Evolutionary conservation across 64 coral and sea anemone genomes (phyloP).

Genomic region (Orbicella faveolata): DNA sequence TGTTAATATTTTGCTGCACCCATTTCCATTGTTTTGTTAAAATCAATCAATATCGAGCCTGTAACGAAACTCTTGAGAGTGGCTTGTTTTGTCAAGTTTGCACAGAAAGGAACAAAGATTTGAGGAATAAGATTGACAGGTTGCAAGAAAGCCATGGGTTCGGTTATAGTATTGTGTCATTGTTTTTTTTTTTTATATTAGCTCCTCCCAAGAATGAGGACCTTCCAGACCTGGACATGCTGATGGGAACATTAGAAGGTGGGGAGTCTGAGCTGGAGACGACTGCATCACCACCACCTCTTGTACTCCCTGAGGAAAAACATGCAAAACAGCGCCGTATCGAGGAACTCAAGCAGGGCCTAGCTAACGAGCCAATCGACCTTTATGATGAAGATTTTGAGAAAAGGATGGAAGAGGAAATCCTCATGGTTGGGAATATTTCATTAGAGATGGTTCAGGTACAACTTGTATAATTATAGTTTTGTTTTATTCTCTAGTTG

Average conservation of each 20-base stretch:
- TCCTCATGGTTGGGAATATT: conserved; percentile 96
- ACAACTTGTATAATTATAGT: neutral
- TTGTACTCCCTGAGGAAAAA: conserved; percentile 83
- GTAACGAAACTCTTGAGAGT: no score
- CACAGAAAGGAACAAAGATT: no score
- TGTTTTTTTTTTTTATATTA: neutral
- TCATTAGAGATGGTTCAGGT: conserved; percentile 99
- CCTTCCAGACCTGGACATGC: conserved; percentile 81
- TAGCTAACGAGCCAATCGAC: conserved; percentile 82
- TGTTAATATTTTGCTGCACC: no score
- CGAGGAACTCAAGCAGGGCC: conserved; percentile 82
- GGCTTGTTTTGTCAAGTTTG: no score
- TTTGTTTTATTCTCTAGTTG: no score
- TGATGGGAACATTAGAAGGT: conserved; percentile 88
- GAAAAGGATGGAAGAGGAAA: conserved; percentile 87
- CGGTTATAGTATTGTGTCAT: neutral
- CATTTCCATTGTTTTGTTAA: no score
- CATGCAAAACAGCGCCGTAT: conserved; percentile 72
- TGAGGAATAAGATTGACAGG: neutral
- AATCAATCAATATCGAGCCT: no score
- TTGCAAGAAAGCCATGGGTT: neutral
- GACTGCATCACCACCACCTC: conserved; percentile 64
- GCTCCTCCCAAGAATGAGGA: conserved; percentile 76
- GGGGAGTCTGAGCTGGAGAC: conserved; percentile 86
- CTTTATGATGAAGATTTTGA: conserved; percentile 95